phyloP scores from a whole-genome alignment of 2,113 vertebrate species.

The Leptodactylus fuscus region DNA sequence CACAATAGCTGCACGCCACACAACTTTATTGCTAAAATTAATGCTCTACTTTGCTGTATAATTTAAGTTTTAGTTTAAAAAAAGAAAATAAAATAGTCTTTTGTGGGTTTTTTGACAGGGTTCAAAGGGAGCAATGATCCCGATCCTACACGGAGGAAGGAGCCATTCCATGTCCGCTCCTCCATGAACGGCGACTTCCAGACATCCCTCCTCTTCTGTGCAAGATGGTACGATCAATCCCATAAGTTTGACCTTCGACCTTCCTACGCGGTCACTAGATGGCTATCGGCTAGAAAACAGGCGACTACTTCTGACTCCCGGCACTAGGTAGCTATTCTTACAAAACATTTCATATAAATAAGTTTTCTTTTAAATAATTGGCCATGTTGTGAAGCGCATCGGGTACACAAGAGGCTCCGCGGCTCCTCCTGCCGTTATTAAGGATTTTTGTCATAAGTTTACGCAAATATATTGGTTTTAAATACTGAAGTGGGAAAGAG shows the following conservation, averaged over 20 bases:
- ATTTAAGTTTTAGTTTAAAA: conserved; percentile 38
- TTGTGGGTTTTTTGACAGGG: not conserved
- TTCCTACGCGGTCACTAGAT: not conserved
- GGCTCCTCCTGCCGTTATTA: not conserved
- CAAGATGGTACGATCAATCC: not conserved
- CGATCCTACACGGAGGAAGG: not conserved
- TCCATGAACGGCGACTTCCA: too few relatives aligned
- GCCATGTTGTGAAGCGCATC: not conserved
- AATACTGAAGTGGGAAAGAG: not conserved
- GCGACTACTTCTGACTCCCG: not conserved
- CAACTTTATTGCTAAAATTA: conserved; percentile 60
- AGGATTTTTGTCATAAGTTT: not conserved
- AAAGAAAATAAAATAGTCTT: conserved; percentile 18
- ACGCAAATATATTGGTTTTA: not conserved
- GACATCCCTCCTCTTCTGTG: not conserved
- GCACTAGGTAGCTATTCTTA: not conserved
- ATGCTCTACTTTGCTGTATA: conserved; percentile 53
- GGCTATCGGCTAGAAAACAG: not conserved
- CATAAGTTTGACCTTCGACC: not conserved
- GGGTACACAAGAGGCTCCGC: not conserved
- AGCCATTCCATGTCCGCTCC: not conserved
- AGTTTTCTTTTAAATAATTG: not conserved
- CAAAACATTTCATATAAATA: conserved; percentile 19
- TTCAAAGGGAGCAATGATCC: not conserved
- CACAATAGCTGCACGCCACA: conserved; percentile 50